Evolutionary conservation across 2,888 invertebrate species (phyloP).

Genomic region (Nysson spinosus): DNA sequence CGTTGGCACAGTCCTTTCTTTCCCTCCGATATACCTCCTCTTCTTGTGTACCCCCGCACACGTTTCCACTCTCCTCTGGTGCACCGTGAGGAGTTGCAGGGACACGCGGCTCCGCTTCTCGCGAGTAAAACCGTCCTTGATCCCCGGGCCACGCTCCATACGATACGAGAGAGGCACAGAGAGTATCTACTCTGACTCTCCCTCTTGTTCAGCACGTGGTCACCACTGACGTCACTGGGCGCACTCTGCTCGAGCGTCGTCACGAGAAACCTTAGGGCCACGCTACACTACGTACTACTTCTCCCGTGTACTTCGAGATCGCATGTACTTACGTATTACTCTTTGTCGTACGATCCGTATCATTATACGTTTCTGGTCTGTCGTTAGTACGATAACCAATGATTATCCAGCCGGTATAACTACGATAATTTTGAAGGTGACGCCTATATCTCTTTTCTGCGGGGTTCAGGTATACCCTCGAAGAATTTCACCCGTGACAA

Average conservation of each 20-base stretch:
- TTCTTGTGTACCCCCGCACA: constrained; percentile 27
- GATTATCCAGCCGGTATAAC: constrained; percentile 43
- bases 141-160: constrained; percentile 73
- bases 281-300: constrained; percentile 35
- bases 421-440: constrained; percentile 28
- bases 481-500: background rate
- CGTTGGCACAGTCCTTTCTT: constrained; percentile 25
- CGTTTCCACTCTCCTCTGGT: constrained; percentile 24
- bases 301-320: background rate
- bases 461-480: background rate
- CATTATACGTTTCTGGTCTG: constrained; percentile 43
- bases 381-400: constrained; percentile 49
- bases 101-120: constrained; percentile 65
- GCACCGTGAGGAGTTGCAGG: constrained; percentile 58
- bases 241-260: constrained; percentile 49
- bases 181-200: constrained; percentile 59
- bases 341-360: constrained; percentile 48
- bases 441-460: constrained; percentile 9
- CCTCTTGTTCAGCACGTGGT: constrained; percentile 69
- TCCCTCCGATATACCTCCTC: constrained; percentile 28
- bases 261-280: constrained; percentile 60
- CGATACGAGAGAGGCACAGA: constrained; percentile 61
- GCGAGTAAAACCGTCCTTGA: constrained; percentile 76
- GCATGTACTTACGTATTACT: constrained; percentile 10
- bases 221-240: constrained; percentile 68